These are phyloP conservation scores for Heterotilapia buettikoferi DNA, from an alignment of 2,113 vertebrate genomes.

Conservation along the genomic window DNA sequence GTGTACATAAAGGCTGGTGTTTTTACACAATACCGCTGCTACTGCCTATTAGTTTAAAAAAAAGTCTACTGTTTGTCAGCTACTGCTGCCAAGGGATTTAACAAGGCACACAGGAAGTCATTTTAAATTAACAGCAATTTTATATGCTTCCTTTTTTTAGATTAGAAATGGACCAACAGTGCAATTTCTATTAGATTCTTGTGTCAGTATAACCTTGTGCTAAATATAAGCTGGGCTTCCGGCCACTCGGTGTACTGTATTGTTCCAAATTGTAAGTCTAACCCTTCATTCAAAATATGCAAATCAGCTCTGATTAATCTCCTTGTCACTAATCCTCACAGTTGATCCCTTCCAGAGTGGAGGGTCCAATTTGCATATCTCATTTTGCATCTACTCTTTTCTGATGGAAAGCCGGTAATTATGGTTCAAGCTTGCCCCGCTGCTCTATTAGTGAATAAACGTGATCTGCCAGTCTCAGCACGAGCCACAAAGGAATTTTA, in stretches of 20 bases:
- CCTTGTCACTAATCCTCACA: slow-evolving; percentile 44
- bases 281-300: slow-evolving; percentile 30
- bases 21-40: not conserved
- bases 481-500: not conserved
- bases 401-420: slow-evolving; percentile 49
- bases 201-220: not conserved
- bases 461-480: slow-evolving; percentile 16
- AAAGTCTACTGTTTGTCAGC: not conserved
- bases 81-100: not conserved
- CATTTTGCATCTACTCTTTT: slow-evolving; percentile 39
- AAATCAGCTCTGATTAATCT: slow-evolving; percentile 44
- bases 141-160: not conserved
- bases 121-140: not conserved
- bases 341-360: slow-evolving; percentile 31
- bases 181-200: not conserved
- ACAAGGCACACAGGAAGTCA: not conserved
- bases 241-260: not conserved
- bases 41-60: not conserved
- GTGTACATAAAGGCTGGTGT: not conserved
- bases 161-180: not conserved
- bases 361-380: slow-evolving; percentile 54
- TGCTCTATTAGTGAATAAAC: slow-evolving; percentile 28
- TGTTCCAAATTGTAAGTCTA: not conserved
- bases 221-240: not conserved
- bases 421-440: not conserved